Evolutionary conservation across 1,140 invertebrate species (phyloP).

Genomic region (Mesaphorura yosii): DNA sequence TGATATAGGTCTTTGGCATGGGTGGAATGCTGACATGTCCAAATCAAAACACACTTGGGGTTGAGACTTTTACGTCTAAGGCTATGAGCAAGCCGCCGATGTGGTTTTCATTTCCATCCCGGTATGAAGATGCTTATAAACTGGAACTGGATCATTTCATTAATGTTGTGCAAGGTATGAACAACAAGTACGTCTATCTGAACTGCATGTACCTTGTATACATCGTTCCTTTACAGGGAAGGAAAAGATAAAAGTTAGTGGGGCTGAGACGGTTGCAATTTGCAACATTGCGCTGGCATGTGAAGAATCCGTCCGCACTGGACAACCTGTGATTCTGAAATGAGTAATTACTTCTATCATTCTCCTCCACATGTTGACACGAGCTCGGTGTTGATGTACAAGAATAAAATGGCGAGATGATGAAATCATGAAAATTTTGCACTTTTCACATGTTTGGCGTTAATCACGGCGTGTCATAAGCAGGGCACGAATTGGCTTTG

Average conservation of each 20-base stretch:
- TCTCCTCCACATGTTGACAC: too few relatives aligned
- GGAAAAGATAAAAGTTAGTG: slow-evolving; percentile 36
- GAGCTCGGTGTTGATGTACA: too few relatives aligned
- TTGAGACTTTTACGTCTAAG: slow-evolving; percentile 30
- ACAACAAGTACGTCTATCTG: background rate
- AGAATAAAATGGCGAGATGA: too few relatives aligned
- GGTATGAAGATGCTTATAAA: slow-evolving; percentile 47
- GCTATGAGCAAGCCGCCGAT: slow-evolving; percentile 42
- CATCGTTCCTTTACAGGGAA: slow-evolving; percentile 34
- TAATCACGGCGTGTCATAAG: too few relatives aligned
- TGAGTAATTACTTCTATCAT: too few relatives aligned
- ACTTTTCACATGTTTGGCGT: too few relatives aligned
- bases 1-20: slow-evolving; percentile 43
- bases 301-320: slow-evolving; percentile 43
- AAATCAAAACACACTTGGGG: slow-evolving; percentile 45
- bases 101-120: slow-evolving; percentile 50
- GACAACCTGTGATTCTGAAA: slow-evolving; percentile 39
- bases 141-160: slow-evolving; percentile 54
- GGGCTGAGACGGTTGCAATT: slow-evolving; percentile 44
- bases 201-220: slow-evolving; percentile 17
- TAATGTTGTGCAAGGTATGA: slow-evolving; percentile 46
- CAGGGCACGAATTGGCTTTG: too few relatives aligned
- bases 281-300: slow-evolving; percentile 45
- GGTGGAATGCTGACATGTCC: slow-evolving; percentile 47
- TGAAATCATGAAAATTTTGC: too few relatives aligned